phyloP scores from a whole-genome alignment of 1,140 invertebrate species.

The Macrocentrus cingulum region DNA sequence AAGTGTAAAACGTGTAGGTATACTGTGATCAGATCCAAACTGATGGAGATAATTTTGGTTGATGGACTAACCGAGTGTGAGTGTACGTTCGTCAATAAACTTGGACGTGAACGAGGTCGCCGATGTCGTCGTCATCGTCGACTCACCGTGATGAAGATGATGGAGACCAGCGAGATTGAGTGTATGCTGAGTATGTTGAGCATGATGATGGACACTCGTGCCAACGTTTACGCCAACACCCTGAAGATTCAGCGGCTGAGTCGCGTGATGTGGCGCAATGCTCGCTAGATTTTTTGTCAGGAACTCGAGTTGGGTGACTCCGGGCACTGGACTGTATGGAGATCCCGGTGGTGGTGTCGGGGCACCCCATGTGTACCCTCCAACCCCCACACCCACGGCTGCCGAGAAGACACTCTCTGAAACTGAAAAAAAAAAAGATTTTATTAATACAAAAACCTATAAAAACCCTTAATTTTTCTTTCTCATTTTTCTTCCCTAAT shows the following conservation, averaged over 20 bases:
- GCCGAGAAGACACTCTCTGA: conserved; percentile 69
- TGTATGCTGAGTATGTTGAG: conserved; percentile 53
- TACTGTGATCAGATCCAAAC: too few relatives aligned
- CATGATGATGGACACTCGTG: conserved; percentile 49
- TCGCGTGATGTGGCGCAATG: conserved; percentile 44
- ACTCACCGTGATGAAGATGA: conserved; percentile 55
- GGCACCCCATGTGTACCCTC: conserved; percentile 66
- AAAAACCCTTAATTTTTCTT: too few relatives aligned
- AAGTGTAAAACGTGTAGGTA: conserved; percentile 15
- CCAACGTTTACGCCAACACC: conserved; percentile 53
- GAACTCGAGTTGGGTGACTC: conserved; percentile 63
- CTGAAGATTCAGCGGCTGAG: conserved; percentile 52
- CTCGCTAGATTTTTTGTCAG: conserved; percentile 59
- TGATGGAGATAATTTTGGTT: conserved; percentile 8
- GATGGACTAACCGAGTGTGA: conserved; percentile 32
- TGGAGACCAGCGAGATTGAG: conserved; percentile 53
- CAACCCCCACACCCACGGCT: conserved; percentile 57
- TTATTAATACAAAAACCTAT: too few relatives aligned
- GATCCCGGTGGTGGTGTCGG: conserved; percentile 69
- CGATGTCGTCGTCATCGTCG: conserved; percentile 34
- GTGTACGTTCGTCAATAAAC: conserved; percentile 32
- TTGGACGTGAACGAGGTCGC: conserved; percentile 33
- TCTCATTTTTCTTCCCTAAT: too few relatives aligned
- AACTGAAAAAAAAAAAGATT: conserved; percentile 62
- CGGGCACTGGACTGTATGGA: conserved; percentile 68